These are phyloP conservation scores for Hecatera dysodea DNA, from an alignment of 2,888 invertebrate species.

Conservation along the genomic window DNA sequence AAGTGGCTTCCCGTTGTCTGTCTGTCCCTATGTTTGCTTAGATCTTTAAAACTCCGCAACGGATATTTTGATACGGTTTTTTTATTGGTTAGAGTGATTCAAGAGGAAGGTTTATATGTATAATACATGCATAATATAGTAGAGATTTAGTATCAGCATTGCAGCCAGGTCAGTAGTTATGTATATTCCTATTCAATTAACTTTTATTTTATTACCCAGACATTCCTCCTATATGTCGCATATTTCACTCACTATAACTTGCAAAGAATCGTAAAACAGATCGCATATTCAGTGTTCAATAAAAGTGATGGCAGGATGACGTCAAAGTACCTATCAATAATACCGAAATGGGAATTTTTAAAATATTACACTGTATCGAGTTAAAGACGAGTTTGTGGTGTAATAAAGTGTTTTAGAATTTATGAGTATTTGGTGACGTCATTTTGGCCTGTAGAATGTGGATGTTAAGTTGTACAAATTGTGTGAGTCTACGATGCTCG, in stretches of 20 bases:
- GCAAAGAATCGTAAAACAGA: conserved; percentile 46
- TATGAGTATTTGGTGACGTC: not conserved
- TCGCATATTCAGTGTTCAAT: conserved; percentile 49
- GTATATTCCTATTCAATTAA: conserved; percentile 8
- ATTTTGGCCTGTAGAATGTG: not conserved
- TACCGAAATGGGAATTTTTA: conserved; percentile 45
- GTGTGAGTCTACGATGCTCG: conserved; percentile 4
- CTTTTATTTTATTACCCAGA: conserved; percentile 27
- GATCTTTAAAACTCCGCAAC: too few species aligned
- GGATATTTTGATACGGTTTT: too few species aligned
- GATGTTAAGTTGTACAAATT: not conserved
- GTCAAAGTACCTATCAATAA: conserved; percentile 56
- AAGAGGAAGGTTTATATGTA: too few species aligned
- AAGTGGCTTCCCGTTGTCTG: too few species aligned
- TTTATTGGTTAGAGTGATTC: too few species aligned
- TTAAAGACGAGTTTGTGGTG: conserved; percentile 34
- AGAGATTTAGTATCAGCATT: too few species aligned
- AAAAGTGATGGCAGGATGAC: conserved; percentile 42
- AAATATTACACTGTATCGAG: conserved; percentile 51
- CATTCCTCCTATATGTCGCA: not conserved
- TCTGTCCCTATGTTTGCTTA: too few species aligned
- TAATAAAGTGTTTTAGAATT: conserved; percentile 42
- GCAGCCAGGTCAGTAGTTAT: too few species aligned
- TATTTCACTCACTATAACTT: conserved; percentile 25
- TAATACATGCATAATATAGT: too few species aligned